Base-by-base conservation (phyloP, 2,797 vertebrate genomes). In the Pseudochromis fuscus region DNA sequence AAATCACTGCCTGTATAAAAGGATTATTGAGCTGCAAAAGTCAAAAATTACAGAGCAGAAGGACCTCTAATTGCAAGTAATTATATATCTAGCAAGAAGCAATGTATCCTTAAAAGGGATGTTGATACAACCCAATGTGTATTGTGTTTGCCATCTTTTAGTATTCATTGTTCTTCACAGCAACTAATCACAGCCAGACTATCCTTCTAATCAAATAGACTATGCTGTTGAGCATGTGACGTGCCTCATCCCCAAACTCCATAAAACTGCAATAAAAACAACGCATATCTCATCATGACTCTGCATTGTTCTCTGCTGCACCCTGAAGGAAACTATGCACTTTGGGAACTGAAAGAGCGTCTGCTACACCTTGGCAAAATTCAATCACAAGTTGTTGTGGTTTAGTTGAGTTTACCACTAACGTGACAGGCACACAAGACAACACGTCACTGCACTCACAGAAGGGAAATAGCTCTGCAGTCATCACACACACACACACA, bases 391-490 rank as follows among this genome's bases (percentile, higher is more conserved):
- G 24, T 30, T 71, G n/a, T 16, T 66, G 62, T 24, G 24, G 40
- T n/a, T n/a, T n/a, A n/a, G 28, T 24, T 28, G 40, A 59, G 33
- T 38, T 51, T 30, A 63, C 68, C 19, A 55, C 19, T 5, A 53
- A 40, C 5, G 2, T 74, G 60, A 82, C 67, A 45, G 40, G 49
- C 42, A 66, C 8, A 62, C 33, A 30, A 53, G 64, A 67, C 21
- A 59, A 33, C 21, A 52, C n/a, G 56, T 71, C 11, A 59, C 1
- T 18, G 9, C 27, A 42, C 35, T 67, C 44, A 11, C 4, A 62
- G 45, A 59, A 33, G 75, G 28, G 37, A 79, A 81, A 65, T 24
- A 13, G 21, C 18, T 67, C 44, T 72, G 23, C 40, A 46, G 51
- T 49, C 60, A 58, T 67, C 56, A 23, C 40, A 49, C 46, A 28